Evolutionary conservation across 92 coral and sea anemone species (phyloP).

Genomic region (Porites cylindrica): DNA sequence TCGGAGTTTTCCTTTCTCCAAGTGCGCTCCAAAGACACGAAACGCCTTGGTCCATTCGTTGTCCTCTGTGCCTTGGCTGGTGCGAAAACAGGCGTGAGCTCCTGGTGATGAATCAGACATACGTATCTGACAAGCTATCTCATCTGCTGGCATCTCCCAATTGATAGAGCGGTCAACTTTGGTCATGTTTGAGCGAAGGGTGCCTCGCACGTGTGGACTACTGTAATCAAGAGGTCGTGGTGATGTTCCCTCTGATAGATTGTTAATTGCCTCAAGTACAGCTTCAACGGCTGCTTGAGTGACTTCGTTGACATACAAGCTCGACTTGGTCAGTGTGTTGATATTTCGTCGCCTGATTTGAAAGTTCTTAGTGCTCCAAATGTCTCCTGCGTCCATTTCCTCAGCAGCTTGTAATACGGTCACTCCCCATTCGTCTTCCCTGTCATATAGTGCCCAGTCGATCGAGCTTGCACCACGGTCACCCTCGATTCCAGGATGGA

Average conservation of each 20-base stretch:
- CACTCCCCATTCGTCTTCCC: conserved; percentile 79
- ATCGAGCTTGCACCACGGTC: conserved; percentile 80
- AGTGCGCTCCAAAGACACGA: conserved; percentile 82
- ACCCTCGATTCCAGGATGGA: conserved; percentile 91
- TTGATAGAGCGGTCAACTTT: conserved; percentile 73
- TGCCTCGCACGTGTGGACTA: conserved; percentile 64
- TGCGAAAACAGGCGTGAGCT: conserved; percentile 53
- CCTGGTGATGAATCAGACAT: conserved; percentile 91
- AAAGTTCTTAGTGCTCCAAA: conserved; percentile 79
- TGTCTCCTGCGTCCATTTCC: conserved; percentile 87
- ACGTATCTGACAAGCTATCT: conserved; percentile 80
- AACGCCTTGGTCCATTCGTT: conserved; percentile 63
- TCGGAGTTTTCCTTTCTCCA: conserved; percentile 60
- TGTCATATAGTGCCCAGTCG: conserved; percentile 83
- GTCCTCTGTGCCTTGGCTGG: conserved; percentile 7
- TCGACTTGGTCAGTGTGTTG: conserved; percentile 86
- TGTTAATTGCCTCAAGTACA: conserved; percentile 62
- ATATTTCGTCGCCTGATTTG: conserved; percentile 65
- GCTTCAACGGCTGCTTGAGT: conserved; percentile 75
- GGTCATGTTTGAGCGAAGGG: conserved; percentile 60
- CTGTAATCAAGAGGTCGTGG: conserved; percentile 75
- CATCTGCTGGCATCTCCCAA: conserved; percentile 81
- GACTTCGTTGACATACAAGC: conserved; percentile 79
- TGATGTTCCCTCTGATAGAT: conserved; percentile 34
- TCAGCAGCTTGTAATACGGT: conserved; percentile 74